These are phyloP conservation scores for Agrypnia vestita DNA, from an alignment of 1,140 invertebrate genomes.

Conservation along the genomic window DNA sequence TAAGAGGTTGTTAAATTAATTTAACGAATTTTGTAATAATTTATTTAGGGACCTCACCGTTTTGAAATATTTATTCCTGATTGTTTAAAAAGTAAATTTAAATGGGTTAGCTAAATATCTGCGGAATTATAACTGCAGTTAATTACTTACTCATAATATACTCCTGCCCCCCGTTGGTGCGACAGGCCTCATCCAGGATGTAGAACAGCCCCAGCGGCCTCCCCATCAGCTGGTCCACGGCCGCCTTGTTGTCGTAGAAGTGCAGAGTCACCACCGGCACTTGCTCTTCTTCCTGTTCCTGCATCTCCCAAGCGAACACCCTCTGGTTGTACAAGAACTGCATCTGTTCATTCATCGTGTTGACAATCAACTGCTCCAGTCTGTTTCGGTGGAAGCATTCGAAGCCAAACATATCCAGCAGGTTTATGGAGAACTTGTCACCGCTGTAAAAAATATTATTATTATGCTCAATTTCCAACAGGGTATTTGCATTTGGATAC, in stretches of 20 bases:
- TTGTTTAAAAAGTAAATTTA: no score
- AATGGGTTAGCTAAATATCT: no score
- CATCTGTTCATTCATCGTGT: slow-evolving; percentile 91
- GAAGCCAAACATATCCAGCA: slow-evolving; percentile 92
- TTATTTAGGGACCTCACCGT: no score
- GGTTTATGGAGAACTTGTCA: slow-evolving; percentile 83
- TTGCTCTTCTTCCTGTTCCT: slow-evolving; percentile 90
- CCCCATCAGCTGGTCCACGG: slow-evolving; percentile 88
- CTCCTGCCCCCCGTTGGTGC: slow-evolving; percentile 75
- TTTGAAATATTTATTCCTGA: no score
- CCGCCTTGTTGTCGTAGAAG: slow-evolving; percentile 91
- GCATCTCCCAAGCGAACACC: slow-evolving; percentile 91
- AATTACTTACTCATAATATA: slow-evolving; percentile 72
- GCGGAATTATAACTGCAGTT: no score
- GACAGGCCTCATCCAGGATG: slow-evolving; percentile 92
- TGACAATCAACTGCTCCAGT: slow-evolving; percentile 90
- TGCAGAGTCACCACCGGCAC: slow-evolving; percentile 80
- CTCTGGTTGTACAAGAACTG: slow-evolving; percentile 92
- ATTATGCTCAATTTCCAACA: background rate
- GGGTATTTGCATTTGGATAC: background rate
- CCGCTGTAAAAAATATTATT: slow-evolving; percentile 77
- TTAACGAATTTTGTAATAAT: no score
- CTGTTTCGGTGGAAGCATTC: slow-evolving; percentile 91
- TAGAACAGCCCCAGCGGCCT: slow-evolving; percentile 89
- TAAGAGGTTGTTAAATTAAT: no score